Conservation (phyloP, 2,797 vertebrate species). For the Oreochromis grahami region DNA sequence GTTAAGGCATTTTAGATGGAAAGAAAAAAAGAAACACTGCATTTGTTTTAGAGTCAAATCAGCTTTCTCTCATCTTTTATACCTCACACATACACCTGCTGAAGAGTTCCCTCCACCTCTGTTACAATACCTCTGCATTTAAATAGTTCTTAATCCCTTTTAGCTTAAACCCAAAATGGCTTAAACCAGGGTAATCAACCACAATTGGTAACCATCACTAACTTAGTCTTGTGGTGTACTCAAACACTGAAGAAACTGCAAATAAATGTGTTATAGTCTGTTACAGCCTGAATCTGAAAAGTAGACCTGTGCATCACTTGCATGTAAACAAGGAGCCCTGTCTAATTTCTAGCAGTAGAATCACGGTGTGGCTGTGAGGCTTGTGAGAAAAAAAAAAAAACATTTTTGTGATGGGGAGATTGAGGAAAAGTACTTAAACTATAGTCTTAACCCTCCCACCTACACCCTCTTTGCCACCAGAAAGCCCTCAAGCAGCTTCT, state of each 20-base stretch:
- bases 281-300: conserved; percentile 49
- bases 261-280: conserved; percentile 43
- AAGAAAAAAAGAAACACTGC: conserved; percentile 40
- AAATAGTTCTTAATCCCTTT: conserved; percentile 57
- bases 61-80: conserved; percentile 64
- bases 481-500: conserved; percentile 23
- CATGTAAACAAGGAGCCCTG: conserved; percentile 17
- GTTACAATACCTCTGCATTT: conserved; percentile 64
- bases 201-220: conserved; percentile 29
- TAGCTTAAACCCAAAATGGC: conserved; percentile 65
- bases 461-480: background rate
- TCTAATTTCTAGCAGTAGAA: conserved; percentile 17
- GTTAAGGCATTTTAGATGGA: conserved; percentile 59
- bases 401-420: conserved; percentile 18
- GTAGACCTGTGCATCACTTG: conserved; percentile 25
- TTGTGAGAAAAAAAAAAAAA: background rate
- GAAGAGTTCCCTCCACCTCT: conserved; percentile 55
- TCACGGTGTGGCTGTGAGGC: conserved; percentile 15
- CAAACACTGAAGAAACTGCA: conserved; percentile 25
- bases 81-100: conserved; percentile 64
- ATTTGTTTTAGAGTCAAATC: conserved; percentile 54
- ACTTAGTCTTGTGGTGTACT: conserved; percentile 30
- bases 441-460: conserved; percentile 59
- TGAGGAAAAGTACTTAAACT: conserved; percentile 32
- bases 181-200: conserved; percentile 60